Evolutionary conservation across 2,113 vertebrate species (phyloP).

Genomic region (Puma concolor): DNA sequence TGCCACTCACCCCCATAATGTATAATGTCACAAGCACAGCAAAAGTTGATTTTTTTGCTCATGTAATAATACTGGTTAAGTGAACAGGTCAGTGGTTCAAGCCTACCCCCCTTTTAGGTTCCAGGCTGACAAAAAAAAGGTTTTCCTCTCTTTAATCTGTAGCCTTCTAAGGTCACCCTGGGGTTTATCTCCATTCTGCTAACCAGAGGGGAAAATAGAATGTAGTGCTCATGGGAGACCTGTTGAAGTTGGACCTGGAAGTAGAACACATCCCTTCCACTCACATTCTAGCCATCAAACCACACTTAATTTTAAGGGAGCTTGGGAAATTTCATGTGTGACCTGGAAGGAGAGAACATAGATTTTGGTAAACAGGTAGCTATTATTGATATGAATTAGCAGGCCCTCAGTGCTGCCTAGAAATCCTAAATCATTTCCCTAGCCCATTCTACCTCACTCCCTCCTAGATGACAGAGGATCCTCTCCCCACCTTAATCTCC

Average conservation of each 20-base stretch:
- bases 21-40: not conserved
- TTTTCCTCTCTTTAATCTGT: not conserved
- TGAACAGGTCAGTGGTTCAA: not conserved
- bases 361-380: not conserved
- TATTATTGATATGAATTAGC: not conserved
- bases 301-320: not conserved
- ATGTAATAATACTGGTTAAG: not conserved
- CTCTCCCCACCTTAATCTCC: not conserved
- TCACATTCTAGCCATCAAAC: not conserved
- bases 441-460: not conserved
- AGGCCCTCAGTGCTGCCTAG: not conserved
- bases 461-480: not conserved
- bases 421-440: not conserved
- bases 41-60: not conserved
- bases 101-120: not conserved
- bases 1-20: fast-evolving
- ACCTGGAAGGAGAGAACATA: not conserved
- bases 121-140: not conserved
- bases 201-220: not conserved
- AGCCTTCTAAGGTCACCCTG: not conserved
- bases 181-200: not conserved
- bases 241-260: not conserved
- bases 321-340: not conserved
- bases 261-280: not conserved
- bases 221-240: not conserved